Base-by-base conservation (phyloP, 2,797 vertebrate genomes). In the Microctenopoma lineatum region DNA sequence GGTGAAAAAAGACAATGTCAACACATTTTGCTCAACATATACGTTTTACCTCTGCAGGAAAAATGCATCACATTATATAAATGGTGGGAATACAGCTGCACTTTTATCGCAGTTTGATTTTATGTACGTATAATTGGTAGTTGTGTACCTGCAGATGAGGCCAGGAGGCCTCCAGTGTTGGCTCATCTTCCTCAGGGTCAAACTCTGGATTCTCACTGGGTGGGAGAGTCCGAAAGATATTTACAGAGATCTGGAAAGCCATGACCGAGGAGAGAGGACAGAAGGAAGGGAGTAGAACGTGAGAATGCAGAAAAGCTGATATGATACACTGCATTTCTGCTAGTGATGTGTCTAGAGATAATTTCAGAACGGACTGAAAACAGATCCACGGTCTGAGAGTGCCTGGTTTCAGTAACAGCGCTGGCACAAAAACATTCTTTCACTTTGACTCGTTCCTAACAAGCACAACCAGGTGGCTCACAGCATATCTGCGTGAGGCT, bases 141-240 rank as follows among this genome's bases (percentile, higher is more conserved):
- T 7, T 0, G 8, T 16, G 18, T 53, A 97, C 96, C 95, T 97
- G 96, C 83, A 97, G 92, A 84, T 97, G 96, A 0, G 96, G 96
- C 96, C 96, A 97, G 3, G 96, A 97, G 18, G 96, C 96, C 74
- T 97, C 96, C 47, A 97, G 92, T 61, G 96, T 97, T 14, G 96
- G 96, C 75, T 97, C 96, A 34, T 97, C 96, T 84, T 97, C 96
- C 74, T 97, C 96, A 0, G 96, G 96, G 84, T 97, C 96, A 84
- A 97, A 97, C 84, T 97, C 96, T 8, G 96, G 96, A 85, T 97
- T 97, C 88, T 97, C 96, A 11, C 95, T 97, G 65, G 96, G 96
- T 0, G 96, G 96, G 51, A 98, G 92, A 21, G 96, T 97, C 79
- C 96, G 94, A 89, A 98, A 98, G 90, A 98, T 97, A 81, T 98